Evolutionary conservation across 2,888 invertebrate genomes (phyloP), one percentile per base, ranked within the genome.

Genomic region (Sepioteuthis lessoniana): DNA sequence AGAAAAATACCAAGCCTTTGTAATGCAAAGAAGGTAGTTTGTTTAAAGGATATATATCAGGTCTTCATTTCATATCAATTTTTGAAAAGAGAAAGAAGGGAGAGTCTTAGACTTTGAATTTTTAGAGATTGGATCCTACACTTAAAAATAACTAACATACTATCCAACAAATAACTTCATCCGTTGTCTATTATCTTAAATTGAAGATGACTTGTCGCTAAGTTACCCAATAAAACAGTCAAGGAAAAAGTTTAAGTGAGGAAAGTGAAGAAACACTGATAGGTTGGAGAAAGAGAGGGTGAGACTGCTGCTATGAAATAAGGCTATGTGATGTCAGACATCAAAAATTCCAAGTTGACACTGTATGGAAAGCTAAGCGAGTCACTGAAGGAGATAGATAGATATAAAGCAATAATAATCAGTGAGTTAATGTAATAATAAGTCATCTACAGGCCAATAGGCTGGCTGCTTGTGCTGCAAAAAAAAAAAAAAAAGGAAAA

Each of bases 381-480:
- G 76, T 76, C 13, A 76, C 76, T 35, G 16, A 76, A 76, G 31
- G 31, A n/a, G 76, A 76, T 31, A 76, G 76, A 76, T 31, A 76
- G n/a, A 76, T 76, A n/a, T 31, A 76, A n/a, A 76, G 55, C 55
- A 55, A 76, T 76, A n/a, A 76, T 76, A n/a, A 76, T 16, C 76
- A 76, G 13, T 35, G 19, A 76, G 35, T 13, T n/a, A 76, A n/a
- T 35, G n/a, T 76, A 76, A 76, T 60, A 60, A 60, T 76, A 76
- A 76, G 76, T 76, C 31, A n/a, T 31, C 76, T 76, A 76, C 76
- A 76, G 76, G 76, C 76, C 76, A n/a, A 76, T 76, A 76, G 16
- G 16, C 76, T n/a, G 76, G n/a, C 76, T 76, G n/a, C n/a, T 76
- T 76, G n/a, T 76, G 76, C 76, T n/a, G 76, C 76, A 76, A 76